phyloP scores from a whole-genome alignment of 64 coral and sea anemone species.

The Catalaphyllia jardinei region DNA sequence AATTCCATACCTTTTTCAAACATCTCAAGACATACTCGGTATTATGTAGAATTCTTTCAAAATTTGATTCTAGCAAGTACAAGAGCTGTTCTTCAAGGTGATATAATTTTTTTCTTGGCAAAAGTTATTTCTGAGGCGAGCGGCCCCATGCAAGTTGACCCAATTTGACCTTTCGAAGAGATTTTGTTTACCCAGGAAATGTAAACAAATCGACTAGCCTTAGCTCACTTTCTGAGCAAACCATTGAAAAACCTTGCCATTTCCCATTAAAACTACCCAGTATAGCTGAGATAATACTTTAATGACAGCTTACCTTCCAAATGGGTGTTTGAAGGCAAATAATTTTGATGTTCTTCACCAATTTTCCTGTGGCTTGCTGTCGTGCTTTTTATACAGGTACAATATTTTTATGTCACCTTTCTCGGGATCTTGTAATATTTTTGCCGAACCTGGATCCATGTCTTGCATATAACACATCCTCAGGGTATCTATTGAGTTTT shows the following conservation, averaged over 20 bases:
- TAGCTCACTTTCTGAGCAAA: conserved; percentile 24
- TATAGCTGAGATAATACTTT: neutral
- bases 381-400: too few species aligned
- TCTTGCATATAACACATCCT: too few species aligned
- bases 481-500: too few species aligned
- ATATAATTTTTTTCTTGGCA: conserved; percentile 35
- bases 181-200: conserved; percentile 24
- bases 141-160: conserved; percentile 18
- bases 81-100: neutral
- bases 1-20: too few species aligned
- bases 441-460: too few species aligned
- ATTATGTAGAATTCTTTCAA: too few species aligned
- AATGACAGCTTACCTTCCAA: conserved; percentile 35
- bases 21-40: too few species aligned
- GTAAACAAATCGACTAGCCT: conserved; percentile 33
- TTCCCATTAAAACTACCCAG: conserved; percentile 15
- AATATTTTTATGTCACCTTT: too few species aligned
- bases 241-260: conserved; percentile 21
- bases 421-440: too few species aligned
- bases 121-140: conserved; percentile 30
- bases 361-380: too few species aligned
- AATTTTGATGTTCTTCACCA: conserved; percentile 9
- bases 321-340: conserved; percentile 35
- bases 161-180: conserved; percentile 29
- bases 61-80: too few species aligned